Base-by-base conservation (phyloP, 2,888 invertebrate species). In the Sipunculus nudus region DNA sequence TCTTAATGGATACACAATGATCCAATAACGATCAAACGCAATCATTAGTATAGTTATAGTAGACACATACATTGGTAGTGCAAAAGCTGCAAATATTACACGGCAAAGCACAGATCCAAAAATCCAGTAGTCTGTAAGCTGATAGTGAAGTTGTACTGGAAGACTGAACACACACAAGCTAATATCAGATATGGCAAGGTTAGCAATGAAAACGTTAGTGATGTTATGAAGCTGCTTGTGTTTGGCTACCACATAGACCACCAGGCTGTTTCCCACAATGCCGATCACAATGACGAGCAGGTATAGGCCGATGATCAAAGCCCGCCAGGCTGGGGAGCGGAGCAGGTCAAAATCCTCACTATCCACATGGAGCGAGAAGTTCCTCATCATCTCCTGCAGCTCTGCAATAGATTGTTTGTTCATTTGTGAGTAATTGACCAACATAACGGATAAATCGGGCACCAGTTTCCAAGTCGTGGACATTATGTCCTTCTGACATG, bases 101-200 rank as follows among this genome's bases (percentile, higher is more conserved):
- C 71, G 73, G 60, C 82, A 82, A 63, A 82, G 61, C 6, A 72
- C 59, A 5, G 70, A 59, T 3, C 82, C 81, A 61, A 82, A 80
- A 29, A 73, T 67, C 82, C 82, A 82, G 54, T 76, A 63, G 64
- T 78, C 73, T 3, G 75, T 80, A 26, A 82, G 65, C 60, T 79
- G 78, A 65, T 81, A 81, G 65, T 81, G 76, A 23, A 82, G 74
- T 61, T 81, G 81, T 31, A 82, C 68, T 46, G 82, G 82, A 5
- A 80, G 67, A 56, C 79, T 78, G 65, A 80, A 81, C 16, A 74
- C 71, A 63, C 81, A 80, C 56, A 81, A 67, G 3, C 75, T 64
- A 29, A 82, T 77, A 62, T 82, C 81, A 0, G 80, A 79, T 43
- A 78, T 54, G 2, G 80, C 79, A 35, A 82, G 70, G 41, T 74